Percentiles rank a stretch among this genome's conserved stretches.
phyloP scores from a whole-genome alignment of 2,888 invertebrate genomes.

The Lochmaea crataegi region DNA sequence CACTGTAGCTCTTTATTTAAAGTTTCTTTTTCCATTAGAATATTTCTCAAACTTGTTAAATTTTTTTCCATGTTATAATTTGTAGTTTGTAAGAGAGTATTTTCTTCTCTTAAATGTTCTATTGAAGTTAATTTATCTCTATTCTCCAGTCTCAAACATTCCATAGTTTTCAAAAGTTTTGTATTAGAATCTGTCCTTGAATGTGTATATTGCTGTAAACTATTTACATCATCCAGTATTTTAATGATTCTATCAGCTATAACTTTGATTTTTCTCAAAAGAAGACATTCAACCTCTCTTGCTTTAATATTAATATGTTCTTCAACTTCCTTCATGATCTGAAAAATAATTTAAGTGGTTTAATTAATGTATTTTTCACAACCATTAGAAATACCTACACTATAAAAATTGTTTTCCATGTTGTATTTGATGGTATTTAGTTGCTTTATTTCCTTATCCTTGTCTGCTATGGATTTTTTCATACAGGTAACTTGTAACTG shows the following conservation, averaged over 20 bases:
- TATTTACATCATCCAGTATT: slow-evolving; percentile 52
- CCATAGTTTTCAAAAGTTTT: slow-evolving; percentile 55
- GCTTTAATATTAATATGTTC: slow-evolving; percentile 33
- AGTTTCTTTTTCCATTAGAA: slow-evolving; percentile 47
- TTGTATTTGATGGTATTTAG: slow-evolving; percentile 45
- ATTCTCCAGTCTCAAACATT: slow-evolving; percentile 57
- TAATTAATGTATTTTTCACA: background rate
- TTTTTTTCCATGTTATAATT: slow-evolving; percentile 52
- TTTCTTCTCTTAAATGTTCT: slow-evolving; percentile 55
- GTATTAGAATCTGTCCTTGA: slow-evolving; percentile 53
- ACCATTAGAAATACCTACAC: slow-evolving; percentile 13
- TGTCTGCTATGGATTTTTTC: slow-evolving; percentile 52
- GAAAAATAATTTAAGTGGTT: slow-evolving; percentile 16
- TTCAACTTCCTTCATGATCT: slow-evolving; percentile 43
- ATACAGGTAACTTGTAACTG: slow-evolving; percentile 52
- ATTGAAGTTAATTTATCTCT: slow-evolving; percentile 51
- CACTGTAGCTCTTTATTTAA: slow-evolving; percentile 50
- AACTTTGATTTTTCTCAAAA: slow-evolving; percentile 42
- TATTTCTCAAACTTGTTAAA: slow-evolving; percentile 48
- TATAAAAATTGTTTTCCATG: slow-evolving; percentile 49
- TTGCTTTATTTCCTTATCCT: slow-evolving; percentile 51
- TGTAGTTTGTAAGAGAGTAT: slow-evolving; percentile 49
- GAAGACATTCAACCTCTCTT: slow-evolving; percentile 37
- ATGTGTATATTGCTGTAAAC: slow-evolving; percentile 52
- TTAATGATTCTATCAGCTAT: slow-evolving; percentile 51